Base-by-base conservation (phyloP, 23 tunicate species). In the Oikopleura vanhoeffeni region DNA sequence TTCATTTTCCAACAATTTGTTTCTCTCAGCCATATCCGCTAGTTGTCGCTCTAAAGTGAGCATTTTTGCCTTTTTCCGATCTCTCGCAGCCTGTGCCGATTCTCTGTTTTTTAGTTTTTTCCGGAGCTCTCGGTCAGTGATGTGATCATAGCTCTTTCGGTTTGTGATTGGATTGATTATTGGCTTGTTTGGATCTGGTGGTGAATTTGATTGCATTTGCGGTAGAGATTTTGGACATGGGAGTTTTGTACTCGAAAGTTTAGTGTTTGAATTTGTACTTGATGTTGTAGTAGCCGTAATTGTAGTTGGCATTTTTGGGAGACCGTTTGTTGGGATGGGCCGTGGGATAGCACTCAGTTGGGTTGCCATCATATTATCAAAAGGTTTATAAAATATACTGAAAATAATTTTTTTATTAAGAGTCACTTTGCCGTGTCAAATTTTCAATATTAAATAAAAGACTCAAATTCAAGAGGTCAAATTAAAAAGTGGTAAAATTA, bases 31-130 rank as follows among this genome's bases (percentile, higher is more conserved):
- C 41, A 91, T 86, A 40, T 91, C 91, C 2, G 83, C 64, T 41
- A 91, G 86, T 85, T 89, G 89, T n/a, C 88, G 60, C 57, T 91
- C 97, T 40, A 89, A 84, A 75, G 85, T 83, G 40, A 89, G 86
- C 97, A 91, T 91, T 91, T 91, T 91, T 0, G 97, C 97, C 71
- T 91, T 91, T 49, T 91, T 91, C 38, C 97, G 88, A 84, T 91
- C 97, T 0, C 97, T 75, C 13, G 97, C 97, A 0, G 97, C 97
- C 67, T 91, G 97, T 1, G 97, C 97, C 0, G 97, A 91, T 76
- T 91, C 97, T 28, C 97, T 85, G 85, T 91, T 91, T 86, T 91
- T 91, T 84, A 91, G 57, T 40, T 91, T 91, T 77, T 91, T 91
- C n/a, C 97, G 85, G 83, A 91, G 57, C 84, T 91, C 97, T 41